Percentiles rank a stretch among this genome's conserved stretches.
Conservation (phyloP, 1,140 invertebrate species). For the Bombus breviceps region DNA sequence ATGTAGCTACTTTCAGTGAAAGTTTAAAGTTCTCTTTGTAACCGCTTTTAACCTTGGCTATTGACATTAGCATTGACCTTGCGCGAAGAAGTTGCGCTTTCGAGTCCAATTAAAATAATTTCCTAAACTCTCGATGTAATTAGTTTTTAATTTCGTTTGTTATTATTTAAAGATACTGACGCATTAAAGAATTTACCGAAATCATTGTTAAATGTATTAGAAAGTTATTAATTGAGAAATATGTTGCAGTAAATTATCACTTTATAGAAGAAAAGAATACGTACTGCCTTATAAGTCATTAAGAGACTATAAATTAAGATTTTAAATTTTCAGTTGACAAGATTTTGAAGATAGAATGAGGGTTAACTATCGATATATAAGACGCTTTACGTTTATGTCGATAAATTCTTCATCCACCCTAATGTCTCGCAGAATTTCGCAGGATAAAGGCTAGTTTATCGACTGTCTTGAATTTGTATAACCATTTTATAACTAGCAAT, state of each 20-base stretch:
- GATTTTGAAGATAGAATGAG: not conserved
- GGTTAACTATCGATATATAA: not conserved
- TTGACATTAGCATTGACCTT: constrained; percentile 55
- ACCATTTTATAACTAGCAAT: not conserved
- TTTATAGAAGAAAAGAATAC: not conserved
- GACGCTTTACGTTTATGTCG: not conserved
- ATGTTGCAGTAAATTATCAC: too few relatives aligned
- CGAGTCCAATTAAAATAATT: not conserved
- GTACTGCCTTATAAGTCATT: not conserved
- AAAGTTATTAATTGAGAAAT: not conserved
- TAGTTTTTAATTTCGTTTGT: not conserved
- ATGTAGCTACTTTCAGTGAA: not conserved
- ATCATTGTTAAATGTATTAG: too few relatives aligned
- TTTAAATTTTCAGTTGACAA: not conserved
- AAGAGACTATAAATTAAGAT: not conserved
- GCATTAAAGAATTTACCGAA: not conserved
- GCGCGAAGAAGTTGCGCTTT: constrained; percentile 24
- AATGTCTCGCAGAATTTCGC: constrained; percentile 2
- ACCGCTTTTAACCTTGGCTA: constrained; percentile 35
- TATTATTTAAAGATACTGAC: not conserved
- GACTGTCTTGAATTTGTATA: not conserved
- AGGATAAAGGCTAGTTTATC: constrained; percentile 11
- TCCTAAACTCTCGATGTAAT: not conserved
- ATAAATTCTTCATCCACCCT: constrained; percentile 5
- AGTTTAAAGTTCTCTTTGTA: constrained; percentile 19